Conservation (phyloP, 2,797 vertebrate genomes). For the Rallus crepitans region DNA sequence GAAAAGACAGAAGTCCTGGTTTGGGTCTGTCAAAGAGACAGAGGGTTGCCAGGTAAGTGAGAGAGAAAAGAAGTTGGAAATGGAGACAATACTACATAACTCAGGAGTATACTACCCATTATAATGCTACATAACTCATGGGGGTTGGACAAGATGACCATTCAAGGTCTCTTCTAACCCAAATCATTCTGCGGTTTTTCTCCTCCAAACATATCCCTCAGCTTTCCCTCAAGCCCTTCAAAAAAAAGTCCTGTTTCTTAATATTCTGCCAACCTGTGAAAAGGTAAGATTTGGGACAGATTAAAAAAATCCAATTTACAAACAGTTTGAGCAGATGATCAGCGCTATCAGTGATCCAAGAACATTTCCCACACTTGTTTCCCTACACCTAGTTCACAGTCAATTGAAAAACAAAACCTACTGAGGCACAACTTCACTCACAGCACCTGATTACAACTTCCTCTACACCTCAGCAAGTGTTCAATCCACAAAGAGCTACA, state of each 20-base stretch:
- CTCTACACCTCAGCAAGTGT: not conserved
- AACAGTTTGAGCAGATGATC: not conserved
- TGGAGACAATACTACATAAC: not conserved
- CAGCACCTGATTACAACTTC: not conserved
- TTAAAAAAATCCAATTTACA: not conserved
- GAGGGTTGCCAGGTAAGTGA: not conserved
- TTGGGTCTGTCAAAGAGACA: not conserved
- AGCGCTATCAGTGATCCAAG: not conserved
- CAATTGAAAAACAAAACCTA: not conserved
- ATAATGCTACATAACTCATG: too few relatives aligned
- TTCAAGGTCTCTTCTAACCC: too few relatives aligned
- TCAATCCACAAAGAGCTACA: not conserved
- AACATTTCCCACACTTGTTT: not conserved
- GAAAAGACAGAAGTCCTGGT: not conserved
- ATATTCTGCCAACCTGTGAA: not conserved
- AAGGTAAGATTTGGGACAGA: not conserved
- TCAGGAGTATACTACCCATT: too few relatives aligned
- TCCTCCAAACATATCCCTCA: not conserved
- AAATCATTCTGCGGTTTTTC: not conserved
- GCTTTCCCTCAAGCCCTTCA: not conserved
- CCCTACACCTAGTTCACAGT: not conserved
- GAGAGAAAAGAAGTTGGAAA: not conserved
- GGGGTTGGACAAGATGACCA: too few relatives aligned
- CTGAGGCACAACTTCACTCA: not conserved
- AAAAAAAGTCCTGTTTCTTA: not conserved